phyloP scores from a whole-genome alignment of 2,113 vertebrate genomes.

The Paratilapia polleni region DNA sequence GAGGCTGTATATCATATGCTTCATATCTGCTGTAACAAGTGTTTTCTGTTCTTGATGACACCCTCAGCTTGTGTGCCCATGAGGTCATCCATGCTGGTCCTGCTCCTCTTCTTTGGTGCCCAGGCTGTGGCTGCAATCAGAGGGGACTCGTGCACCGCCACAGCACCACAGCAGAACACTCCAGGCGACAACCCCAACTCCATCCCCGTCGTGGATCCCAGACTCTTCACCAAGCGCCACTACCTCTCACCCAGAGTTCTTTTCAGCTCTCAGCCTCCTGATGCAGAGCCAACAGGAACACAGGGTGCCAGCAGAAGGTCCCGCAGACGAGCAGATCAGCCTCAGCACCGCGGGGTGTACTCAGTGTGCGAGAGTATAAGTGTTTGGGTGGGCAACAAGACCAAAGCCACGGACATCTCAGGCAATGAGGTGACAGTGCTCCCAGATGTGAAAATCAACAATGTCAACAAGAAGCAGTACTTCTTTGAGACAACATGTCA shows the following conservation, averaged over 20 bases:
- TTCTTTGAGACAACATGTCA: constrained; percentile 97
- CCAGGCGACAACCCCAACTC: constrained; percentile 27
- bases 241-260: constrained; percentile 90
- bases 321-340: constrained; percentile 81
- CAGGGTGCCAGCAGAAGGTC: constrained; percentile 80
- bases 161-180: constrained; percentile 64
- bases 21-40: not conserved
- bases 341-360: constrained; percentile 90
- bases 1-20: not conserved
- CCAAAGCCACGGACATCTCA: constrained; percentile 93
- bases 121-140: constrained; percentile 86
- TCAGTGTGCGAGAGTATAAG: constrained; percentile 96
- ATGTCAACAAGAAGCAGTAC: constrained; percentile 94
- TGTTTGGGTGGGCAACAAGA: constrained; percentile 95
- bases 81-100: constrained; percentile 94
- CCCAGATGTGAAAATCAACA: constrained; percentile 93
- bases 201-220: constrained; percentile 89
- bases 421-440: constrained; percentile 95
- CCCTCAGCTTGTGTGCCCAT: constrained; percentile 84
- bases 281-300: constrained; percentile 75
- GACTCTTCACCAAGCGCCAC: constrained; percentile 86
- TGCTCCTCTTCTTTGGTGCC: constrained; percentile 91
- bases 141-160: constrained; percentile 81
- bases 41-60: not conserved
- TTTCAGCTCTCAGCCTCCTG: constrained; percentile 90